Evolutionary conservation across 2,797 vertebrate species (phyloP), one percentile per base, ranked within the genome.

Genomic region (Urosaurus nigricauda): DNA sequence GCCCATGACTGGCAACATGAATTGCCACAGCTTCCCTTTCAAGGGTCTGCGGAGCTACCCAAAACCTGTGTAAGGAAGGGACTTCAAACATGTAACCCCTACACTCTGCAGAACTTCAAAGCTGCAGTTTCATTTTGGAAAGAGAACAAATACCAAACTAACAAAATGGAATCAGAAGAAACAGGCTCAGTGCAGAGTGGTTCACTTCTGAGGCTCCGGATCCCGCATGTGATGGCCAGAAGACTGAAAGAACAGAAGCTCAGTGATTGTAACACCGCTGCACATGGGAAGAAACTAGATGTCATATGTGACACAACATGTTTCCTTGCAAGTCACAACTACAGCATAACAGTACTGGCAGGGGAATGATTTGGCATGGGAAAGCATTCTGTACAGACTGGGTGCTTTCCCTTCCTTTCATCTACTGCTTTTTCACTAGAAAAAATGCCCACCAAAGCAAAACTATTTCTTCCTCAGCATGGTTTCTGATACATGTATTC

Each of bases 221-320:
- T 40, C 16, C 51, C 7, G 24, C 70, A 26, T 17, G 13, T n/a
- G 43, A 29, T 92, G 37, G 83, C 79, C 85, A 77, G 79, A 86
- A 74, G n/a, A n/a, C n/a, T n/a, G 91, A 93, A 93, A 94, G 93
- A 93, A 56, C 1, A 37, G 90, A 91, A 92, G 89, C 43, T 0
- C 88, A 81, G 75, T 60, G 43, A 65, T 65, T 53, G 89, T 7
- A 84, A 19, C 73, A 90, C 80, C 71, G 87, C 47, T 53, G 74
- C 87, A 77, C 88, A 94, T 89, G 35, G 29, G 53, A 8, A 16
- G 7, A 47, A 73, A 37, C n/a, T 16, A 73, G 21, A 8, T 13
- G 1, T 29, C 29, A 47, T 29, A 17, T 32, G 58, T 29, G 51
- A 2, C 7, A 40, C 14, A 16, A 17, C 21, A 37, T 7, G 35